phyloP scores from a whole-genome alignment of 2,113 vertebrate genomes.

The Pyrgilauda ruficollis region DNA sequence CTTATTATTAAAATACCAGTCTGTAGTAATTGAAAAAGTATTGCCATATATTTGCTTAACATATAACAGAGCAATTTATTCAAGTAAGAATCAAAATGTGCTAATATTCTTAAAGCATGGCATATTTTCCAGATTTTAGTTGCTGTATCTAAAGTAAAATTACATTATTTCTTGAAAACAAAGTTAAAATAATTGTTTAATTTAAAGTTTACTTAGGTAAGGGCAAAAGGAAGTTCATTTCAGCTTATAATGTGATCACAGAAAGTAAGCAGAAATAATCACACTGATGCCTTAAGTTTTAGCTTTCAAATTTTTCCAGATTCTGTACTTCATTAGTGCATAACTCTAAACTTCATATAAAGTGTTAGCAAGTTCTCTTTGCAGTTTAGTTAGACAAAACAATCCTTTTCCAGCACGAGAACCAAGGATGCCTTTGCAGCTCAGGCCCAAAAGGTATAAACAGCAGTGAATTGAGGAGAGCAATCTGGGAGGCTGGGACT shows the following conservation, averaged over 20 bases:
- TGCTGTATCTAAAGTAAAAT: background rate
- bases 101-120: background rate
- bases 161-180: background rate
- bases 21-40: background rate
- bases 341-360: background rate
- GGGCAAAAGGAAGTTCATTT: background rate
- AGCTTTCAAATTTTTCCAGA: background rate
- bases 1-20: background rate
- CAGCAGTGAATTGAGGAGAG: background rate
- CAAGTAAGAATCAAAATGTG: background rate
- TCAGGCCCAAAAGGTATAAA: background rate
- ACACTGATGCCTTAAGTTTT: background rate
- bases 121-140: background rate
- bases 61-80: background rate
- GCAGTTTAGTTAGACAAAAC: background rate
- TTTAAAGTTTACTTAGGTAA: background rate
- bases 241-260: background rate
- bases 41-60: background rate
- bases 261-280: background rate
- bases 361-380: background rate
- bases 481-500: background rate
- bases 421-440: background rate
- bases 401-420: background rate
- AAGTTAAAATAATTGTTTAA: background rate
- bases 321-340: background rate